Base-by-base conservation (phyloP, 2,797 vertebrate genomes). In the Otolemur crassicaudatus region DNA sequence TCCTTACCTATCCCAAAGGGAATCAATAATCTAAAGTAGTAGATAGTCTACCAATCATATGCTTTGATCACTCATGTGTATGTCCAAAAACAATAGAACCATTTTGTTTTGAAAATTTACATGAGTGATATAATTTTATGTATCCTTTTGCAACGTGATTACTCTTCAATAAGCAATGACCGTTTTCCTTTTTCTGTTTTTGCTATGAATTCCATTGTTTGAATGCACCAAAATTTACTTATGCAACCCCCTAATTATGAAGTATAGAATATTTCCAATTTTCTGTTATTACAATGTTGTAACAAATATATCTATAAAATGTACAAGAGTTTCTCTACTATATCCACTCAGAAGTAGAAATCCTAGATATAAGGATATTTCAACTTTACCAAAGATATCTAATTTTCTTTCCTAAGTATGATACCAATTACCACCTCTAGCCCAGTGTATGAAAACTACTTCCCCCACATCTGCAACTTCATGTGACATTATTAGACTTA, bases 401-500 rank as follows among this genome's bases (percentile, higher is more conserved):
- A 89, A 46, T n/a, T 85, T 85, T 67, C 40, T 70, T 80, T 69
- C 40, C 13, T 75, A 87, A 84, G 43, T 43, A 31, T 2, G 70
- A 17, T 69, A 31, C 29, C 43, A 69, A 86, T 40, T 65, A 49
- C 13, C 23, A 40, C 17, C 23, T 22, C 72, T 17, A 72, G 11
- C 75, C 31, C 46, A 79, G 53, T 34, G 9, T 37, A 29, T 61
- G 82, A 94, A 87, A 75, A 23, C n/a, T 12, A 11, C 2, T 77
- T 34, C 60, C 19, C 20, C 72, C 37, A 94, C 17, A 92, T 76
- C 60, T 40, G 70, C 22, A 95, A 75, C 27, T 76, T 13, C 1
- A 91, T 19, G 23, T 81, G 53, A 7, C 86, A 92, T 69, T 87
- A 83, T 37, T 60, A 89, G 63, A 77, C 34, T 93, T 87, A 60